Evolutionary conservation across 35 echinoderm and acorn worm genomes (phyloP).

Genomic region (Diadema setosum): DNA sequence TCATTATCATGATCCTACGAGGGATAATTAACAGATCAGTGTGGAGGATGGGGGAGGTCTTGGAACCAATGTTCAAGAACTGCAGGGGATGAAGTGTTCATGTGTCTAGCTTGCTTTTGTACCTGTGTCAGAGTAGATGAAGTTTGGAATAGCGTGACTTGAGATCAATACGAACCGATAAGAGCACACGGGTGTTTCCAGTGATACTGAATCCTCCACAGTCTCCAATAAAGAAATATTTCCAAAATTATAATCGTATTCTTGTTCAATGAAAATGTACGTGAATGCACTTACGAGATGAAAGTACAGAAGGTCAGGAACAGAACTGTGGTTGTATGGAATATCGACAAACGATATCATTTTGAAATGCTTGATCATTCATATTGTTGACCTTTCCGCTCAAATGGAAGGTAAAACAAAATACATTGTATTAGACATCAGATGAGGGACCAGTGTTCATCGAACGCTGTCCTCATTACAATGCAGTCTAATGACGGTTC

Average conservation of each 20-base stretch:
- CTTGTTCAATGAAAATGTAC: no score
- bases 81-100: not conserved
- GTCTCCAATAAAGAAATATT: no score
- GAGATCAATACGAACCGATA: no score
- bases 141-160: no score
- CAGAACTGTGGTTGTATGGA: no score
- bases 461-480: not conserved
- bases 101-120: not conserved
- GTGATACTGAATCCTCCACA: no score
- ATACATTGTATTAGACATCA: not conserved
- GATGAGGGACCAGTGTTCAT: not conserved
- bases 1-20: not conserved
- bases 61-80: not conserved
- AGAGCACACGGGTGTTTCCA: no score
- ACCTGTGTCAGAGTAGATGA: no score
- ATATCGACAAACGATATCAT: not conserved
- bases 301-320: no score
- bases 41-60: not conserved
- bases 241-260: no score
- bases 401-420: not conserved
- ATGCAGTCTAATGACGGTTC: not conserved
- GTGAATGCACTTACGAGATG: no score
- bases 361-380: not conserved
- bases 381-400: not conserved
- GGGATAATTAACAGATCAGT: not conserved